phyloP scores from a whole-genome alignment of 2,888 invertebrate genomes.

The Lysandra bellargus region DNA sequence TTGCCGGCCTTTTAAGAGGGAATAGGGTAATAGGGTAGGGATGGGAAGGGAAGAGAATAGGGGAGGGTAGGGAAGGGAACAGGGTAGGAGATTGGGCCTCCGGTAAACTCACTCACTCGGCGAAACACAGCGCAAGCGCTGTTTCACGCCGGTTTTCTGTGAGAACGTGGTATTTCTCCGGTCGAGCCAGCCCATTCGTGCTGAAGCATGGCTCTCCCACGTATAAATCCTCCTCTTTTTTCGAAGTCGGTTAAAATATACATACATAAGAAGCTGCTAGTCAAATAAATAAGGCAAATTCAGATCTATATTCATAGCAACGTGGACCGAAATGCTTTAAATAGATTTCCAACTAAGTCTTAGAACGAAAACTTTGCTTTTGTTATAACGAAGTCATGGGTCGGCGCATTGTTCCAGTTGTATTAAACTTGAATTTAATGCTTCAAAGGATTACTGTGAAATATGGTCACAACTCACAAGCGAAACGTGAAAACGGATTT shows the following conservation, averaged over 20 bases:
- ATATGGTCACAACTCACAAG: constrained; percentile 38
- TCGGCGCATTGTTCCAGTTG: constrained; percentile 72
- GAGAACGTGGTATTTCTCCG: too few relatives aligned
- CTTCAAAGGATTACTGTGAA: constrained; percentile 67
- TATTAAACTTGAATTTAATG: constrained; percentile 74
- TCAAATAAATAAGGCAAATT: neutral
- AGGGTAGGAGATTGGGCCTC: too few relatives aligned
- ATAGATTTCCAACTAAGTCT: constrained; percentile 59
- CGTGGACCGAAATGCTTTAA: constrained; percentile 4
- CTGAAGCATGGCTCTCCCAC: too few relatives aligned
- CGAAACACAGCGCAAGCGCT: too few relatives aligned
- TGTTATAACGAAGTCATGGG: constrained; percentile 67
- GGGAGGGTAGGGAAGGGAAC: too few relatives aligned
- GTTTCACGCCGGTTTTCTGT: too few relatives aligned
- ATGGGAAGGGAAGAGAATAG: too few relatives aligned
- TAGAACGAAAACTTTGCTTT: constrained; percentile 72
- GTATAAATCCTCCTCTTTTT: too few relatives aligned
- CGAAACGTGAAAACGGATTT: constrained; percentile 23
- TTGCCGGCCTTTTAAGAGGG: too few relatives aligned
- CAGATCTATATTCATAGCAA: neutral
- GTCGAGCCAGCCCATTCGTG: too few relatives aligned
- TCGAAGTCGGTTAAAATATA: neutral
- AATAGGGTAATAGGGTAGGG: too few relatives aligned
- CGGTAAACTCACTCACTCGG: too few relatives aligned
- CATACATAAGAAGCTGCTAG: neutral